Conservation (phyloP, 2,797 vertebrate genomes). For the Phrynocephalus vlangalii region DNA sequence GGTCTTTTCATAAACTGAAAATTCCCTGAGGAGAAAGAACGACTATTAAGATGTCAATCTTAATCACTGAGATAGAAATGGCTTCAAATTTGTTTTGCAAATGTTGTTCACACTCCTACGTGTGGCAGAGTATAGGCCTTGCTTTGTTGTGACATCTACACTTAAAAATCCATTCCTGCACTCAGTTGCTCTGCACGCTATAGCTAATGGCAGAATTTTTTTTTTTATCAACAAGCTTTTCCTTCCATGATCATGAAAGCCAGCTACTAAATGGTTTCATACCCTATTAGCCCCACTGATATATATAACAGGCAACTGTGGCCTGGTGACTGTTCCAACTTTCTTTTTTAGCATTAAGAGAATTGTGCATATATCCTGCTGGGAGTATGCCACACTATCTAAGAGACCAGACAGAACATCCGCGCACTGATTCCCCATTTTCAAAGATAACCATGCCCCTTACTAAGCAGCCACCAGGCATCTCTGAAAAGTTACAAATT, state of each 20-base stretch:
- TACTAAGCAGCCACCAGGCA: slow-evolving; percentile 58
- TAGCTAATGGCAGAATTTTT: slow-evolving; percentile 6
- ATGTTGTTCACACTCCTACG: neutral
- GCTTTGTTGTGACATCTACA: neutral
- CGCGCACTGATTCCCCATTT: slow-evolving; percentile 49
- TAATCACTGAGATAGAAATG: neutral
- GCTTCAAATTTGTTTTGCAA: neutral
- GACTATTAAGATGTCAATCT: neutral
- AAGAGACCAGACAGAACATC: slow-evolving; percentile 52
- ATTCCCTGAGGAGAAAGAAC: neutral
- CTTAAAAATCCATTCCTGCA: neutral
- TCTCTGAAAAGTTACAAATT: slow-evolving; percentile 71
- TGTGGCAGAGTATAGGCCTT: neutral
- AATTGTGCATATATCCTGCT: slow-evolving; percentile 55
- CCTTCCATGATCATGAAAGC: neutral
- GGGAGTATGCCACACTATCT: slow-evolving; percentile 62
- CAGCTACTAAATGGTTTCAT: slow-evolving; percentile 33
- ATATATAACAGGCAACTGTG: slow-evolving; percentile 38
- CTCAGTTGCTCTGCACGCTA: neutral
- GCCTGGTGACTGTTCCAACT: slow-evolving; percentile 44
- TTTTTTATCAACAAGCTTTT: slow-evolving; percentile 12
- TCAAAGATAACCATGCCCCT: slow-evolving; percentile 48
- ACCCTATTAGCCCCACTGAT: slow-evolving; percentile 15
- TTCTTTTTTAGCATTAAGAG: slow-evolving; percentile 60
- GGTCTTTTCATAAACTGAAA: neutral